Evolutionary conservation across 2,888 invertebrate species (phyloP).

Genomic region (Myopa testacea): DNA sequence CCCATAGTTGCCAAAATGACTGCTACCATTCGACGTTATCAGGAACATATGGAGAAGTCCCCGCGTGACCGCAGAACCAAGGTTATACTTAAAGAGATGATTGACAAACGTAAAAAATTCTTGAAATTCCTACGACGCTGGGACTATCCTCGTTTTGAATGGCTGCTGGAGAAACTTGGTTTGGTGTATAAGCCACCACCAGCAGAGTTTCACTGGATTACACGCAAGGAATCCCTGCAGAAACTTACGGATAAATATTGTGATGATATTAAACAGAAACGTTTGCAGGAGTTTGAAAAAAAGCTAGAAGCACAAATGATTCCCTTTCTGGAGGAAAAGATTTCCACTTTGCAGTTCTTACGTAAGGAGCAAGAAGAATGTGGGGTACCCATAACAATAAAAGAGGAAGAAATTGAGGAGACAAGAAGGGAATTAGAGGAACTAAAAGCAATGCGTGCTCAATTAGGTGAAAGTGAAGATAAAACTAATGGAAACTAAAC

Average conservation of each 20-base stretch:
- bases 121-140: conserved; percentile 78
- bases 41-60: conserved; percentile 72
- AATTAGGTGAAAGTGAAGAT: conserved; percentile 42
- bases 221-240: conserved; percentile 79
- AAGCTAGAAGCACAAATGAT: conserved; percentile 79
- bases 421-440: conserved; percentile 72
- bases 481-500: conserved; percentile 14
- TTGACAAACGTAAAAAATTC: conserved; percentile 82
- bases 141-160: conserved; percentile 90
- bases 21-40: conserved; percentile 77
- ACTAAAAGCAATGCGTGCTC: conserved; percentile 57
- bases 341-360: conserved; percentile 78
- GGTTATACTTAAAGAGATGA: conserved; percentile 76
- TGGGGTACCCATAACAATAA: conserved; percentile 75
- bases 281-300: conserved; percentile 75
- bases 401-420: conserved; percentile 75
- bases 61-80: conserved; percentile 73
- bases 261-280: conserved; percentile 74
- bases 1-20: conserved; percentile 81
- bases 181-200: conserved; percentile 81
- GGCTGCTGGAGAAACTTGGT: conserved; percentile 84
- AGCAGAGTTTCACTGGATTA: conserved; percentile 71
- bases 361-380: conserved; percentile 79
- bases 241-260: conserved; percentile 80
- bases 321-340: conserved; percentile 79